Conservation (phyloP, 2,888 invertebrate species). For the Apodemia hepburni region DNA sequence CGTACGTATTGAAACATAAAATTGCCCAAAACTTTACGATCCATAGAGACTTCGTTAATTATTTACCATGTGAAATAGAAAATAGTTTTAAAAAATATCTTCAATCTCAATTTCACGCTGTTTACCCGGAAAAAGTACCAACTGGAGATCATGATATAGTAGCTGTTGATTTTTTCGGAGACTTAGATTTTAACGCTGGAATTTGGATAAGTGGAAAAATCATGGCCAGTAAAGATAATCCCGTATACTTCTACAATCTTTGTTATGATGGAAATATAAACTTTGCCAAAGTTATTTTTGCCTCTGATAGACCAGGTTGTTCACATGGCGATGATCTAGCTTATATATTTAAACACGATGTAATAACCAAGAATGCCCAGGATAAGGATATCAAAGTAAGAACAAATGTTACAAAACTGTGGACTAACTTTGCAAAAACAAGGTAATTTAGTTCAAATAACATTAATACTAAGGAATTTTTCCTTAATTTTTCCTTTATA, state of each 20-base stretch:
- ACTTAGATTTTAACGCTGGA: conserved; percentile 46
- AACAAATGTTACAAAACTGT: conserved; percentile 43
- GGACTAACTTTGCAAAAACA: conserved; percentile 51
- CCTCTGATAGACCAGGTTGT: conserved; percentile 40
- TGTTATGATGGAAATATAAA: conserved; percentile 46
- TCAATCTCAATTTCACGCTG: conserved; percentile 31
- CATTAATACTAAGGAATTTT: neutral
- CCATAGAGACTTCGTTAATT: conserved; percentile 38
- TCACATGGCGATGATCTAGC: conserved; percentile 42
- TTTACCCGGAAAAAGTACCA: conserved; percentile 31
- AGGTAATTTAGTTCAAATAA: conserved; percentile 38
- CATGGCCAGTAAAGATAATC: conserved; percentile 34
- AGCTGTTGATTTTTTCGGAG: conserved; percentile 46
- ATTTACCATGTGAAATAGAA: conserved; percentile 38
- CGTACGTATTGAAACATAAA: conserved; percentile 38
- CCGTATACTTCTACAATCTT: conserved; percentile 46
- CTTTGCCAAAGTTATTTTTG: conserved; percentile 34
- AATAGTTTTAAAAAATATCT: conserved; percentile 31
- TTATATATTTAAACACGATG: conserved; percentile 31
- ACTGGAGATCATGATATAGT: conserved; percentile 36
- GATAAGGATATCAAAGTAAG: conserved; percentile 33
- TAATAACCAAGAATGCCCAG: conserved; percentile 26
- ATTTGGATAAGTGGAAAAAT: conserved; percentile 39
- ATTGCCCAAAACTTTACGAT: conserved; percentile 36
- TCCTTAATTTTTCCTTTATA: too few relatives aligned